These are phyloP conservation scores for Spodoptera frugiperda DNA, from an alignment of 1,140 invertebrate species.

Conservation along the genomic window DNA sequence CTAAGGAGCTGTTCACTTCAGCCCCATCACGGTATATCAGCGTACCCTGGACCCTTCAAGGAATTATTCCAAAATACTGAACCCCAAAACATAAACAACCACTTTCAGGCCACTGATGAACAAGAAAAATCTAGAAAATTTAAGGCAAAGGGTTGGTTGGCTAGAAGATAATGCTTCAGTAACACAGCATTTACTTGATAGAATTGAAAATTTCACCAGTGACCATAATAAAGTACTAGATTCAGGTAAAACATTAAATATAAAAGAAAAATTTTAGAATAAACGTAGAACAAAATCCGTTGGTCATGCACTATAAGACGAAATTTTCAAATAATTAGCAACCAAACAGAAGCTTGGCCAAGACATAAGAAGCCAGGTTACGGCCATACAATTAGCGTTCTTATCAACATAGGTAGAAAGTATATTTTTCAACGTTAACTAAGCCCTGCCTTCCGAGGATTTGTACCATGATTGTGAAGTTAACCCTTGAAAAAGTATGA, in stretches of 20 bases:
- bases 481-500: slow-evolving; percentile 36
- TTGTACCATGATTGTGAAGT: slow-evolving; percentile 56
- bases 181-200: background rate
- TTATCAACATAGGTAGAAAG: slow-evolving; percentile 53
- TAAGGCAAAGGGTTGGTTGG: too few relatives aligned
- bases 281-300: slow-evolving; percentile 12
- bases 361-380: slow-evolving; percentile 81
- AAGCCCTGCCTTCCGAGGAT: slow-evolving; percentile 84
- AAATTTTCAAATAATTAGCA: slow-evolving; percentile 71
- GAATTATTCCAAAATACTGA: slow-evolving; percentile 48
- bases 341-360: slow-evolving; percentile 81
- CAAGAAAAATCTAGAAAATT: background rate
- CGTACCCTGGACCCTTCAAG: slow-evolving; percentile 88
- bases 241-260: background rate
- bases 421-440: slow-evolving; percentile 64
- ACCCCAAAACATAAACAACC: background rate
- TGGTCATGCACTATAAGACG: slow-evolving; percentile 72
- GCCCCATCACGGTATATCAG: slow-evolving; percentile 88
- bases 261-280: slow-evolving; percentile 4
- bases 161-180: background rate
- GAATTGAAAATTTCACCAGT: slow-evolving; percentile 3
- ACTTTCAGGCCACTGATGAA: slow-evolving; percentile 18
- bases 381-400: slow-evolving; percentile 71
- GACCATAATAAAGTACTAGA: background rate
- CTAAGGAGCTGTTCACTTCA: slow-evolving; percentile 76